Evolutionary conservation across 2,113 vertebrate genomes (phyloP), one percentile per base, ranked within the genome.

Genomic region (Synodontis membranacea): DNA sequence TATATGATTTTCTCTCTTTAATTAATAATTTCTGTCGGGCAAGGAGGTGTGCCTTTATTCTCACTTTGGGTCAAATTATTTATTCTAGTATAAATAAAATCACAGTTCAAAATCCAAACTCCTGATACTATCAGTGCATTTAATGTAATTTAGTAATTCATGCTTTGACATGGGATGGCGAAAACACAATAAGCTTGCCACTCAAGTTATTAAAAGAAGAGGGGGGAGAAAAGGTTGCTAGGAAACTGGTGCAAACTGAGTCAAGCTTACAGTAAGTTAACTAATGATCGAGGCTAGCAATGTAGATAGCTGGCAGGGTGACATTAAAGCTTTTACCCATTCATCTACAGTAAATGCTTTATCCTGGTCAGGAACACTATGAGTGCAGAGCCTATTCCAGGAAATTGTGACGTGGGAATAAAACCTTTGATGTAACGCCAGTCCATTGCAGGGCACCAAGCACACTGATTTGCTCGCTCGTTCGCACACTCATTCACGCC

Each of bases 241-340:
- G 52, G 78, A 80, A 80, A 80, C 34, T 39, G 75, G 75, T 52
- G 21, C 50, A 58, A 28, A 58, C 34, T 58, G 34, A 58, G 31
- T 39, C 21, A 80, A 39, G 21, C 52, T 80, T 80, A n/a, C n/a
- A n/a, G n/a, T n/a, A 80, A 58, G 34, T 12, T 80, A 58, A 80
- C 34, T 42, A 80, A 80, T 80, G 34, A 58, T 42, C 12, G 0
- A 58, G 21, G 8, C 34, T 80, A 25, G 34, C 14, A 28, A 37
- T 80, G 15, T 42, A 80, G 50, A 52, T 52, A 21, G 15, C 46
- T 78, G 46, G 48, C 46, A 52, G 46, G 17, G 8, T 78, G 75
- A 80, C 76, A 25, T 31, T 37, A 37, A 56, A 9, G 50, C 9
- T 80, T 80, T 80, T 54, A 37, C 50, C 25, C 10, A 78, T 54